Percentiles rank a stretch among this genome's conserved stretches.
Evolutionary conservation across 1,140 invertebrate genomes (phyloP).

Genomic region (Trichonephila clavata): DNA sequence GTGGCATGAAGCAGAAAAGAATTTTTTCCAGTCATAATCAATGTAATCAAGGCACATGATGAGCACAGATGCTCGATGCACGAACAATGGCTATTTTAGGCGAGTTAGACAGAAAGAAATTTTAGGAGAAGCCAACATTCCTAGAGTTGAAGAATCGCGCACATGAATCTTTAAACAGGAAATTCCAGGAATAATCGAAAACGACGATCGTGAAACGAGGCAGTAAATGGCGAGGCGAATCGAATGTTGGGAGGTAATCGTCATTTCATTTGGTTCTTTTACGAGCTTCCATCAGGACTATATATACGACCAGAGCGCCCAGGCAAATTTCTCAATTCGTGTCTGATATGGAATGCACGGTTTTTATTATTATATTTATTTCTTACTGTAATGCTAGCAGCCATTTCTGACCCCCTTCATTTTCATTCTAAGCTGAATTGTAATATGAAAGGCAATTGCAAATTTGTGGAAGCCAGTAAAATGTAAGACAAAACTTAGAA

Average conservation of each 20-base stretch:
- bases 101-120: slow-evolving; percentile 5
- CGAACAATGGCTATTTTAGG: not conserved
- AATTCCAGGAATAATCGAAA: slow-evolving; percentile 64
- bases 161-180: slow-evolving; percentile 61
- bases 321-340: not conserved
- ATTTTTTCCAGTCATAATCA: not conserved
- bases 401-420: not conserved
- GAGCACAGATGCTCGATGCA: not conserved
- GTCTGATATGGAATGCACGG: not conserved
- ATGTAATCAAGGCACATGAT: not conserved
- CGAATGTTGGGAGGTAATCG: slow-evolving; percentile 17
- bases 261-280: slow-evolving; percentile 5
- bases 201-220: slow-evolving; percentile 42
- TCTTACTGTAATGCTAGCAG: not conserved
- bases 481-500: too few relatives aligned
- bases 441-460: too few relatives aligned
- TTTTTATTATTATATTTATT: not conserved
- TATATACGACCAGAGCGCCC: too few relatives aligned
- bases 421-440: not conserved
- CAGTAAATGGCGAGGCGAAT: slow-evolving; percentile 41
- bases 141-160: not conserved
- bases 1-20: not conserved
- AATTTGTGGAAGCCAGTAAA: too few relatives aligned
- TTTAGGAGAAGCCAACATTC: not conserved
- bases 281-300: not conserved